phyloP scores from a whole-genome alignment of 1,140 invertebrate species.

The Triops cancriformis region DNA sequence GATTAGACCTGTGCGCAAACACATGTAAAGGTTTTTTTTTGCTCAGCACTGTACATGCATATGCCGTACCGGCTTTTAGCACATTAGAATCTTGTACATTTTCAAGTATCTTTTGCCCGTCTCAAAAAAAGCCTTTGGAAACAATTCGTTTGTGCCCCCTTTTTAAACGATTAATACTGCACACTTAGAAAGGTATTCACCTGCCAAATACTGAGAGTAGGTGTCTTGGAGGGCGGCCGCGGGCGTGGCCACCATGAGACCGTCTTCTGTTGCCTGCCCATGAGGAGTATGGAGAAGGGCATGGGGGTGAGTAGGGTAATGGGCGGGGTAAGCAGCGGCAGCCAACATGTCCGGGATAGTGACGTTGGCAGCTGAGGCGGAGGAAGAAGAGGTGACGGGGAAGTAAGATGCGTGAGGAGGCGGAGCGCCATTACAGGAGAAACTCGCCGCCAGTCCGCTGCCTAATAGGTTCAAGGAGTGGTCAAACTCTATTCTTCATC shows the following conservation, averaged over 20 bases:
- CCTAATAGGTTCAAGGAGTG: background rate
- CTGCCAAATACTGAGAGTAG: constrained; percentile 4
- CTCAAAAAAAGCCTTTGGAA: too few relatives aligned
- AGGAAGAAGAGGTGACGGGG: background rate
- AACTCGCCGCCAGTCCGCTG: background rate
- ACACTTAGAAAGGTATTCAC: background rate
- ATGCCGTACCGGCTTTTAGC: too few relatives aligned
- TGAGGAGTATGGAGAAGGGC: background rate
- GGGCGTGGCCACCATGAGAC: background rate
- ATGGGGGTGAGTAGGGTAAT: background rate
- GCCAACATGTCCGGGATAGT: background rate
- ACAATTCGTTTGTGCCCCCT: background rate
- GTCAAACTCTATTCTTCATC: background rate
- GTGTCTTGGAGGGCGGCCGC: background rate
- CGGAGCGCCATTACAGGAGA: constrained; percentile 8
- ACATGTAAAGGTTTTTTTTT: too few relatives aligned
- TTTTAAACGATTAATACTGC: background rate
- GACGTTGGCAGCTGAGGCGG: background rate
- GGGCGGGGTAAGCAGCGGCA: background rate
- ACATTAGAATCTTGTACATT: too few relatives aligned
- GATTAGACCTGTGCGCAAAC: too few relatives aligned
- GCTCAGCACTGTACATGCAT: too few relatives aligned
- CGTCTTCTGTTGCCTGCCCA: background rate
- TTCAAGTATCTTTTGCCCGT: too few relatives aligned
- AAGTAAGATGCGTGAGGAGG: background rate